Conservation (phyloP, 1,140 invertebrate species). For the Globodera rostochiensis region DNA sequence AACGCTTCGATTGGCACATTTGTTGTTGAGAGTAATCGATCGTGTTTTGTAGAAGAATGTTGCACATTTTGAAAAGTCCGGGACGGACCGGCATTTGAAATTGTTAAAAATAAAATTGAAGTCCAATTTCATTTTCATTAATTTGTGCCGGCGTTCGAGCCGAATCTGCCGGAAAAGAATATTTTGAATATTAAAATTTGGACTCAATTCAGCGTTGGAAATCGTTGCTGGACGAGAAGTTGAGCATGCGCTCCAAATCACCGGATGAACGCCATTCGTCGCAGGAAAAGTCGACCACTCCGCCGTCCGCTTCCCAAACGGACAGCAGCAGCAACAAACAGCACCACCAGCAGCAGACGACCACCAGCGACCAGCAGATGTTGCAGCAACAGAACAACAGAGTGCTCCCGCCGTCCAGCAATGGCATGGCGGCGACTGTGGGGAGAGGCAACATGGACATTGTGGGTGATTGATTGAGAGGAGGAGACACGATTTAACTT, state of each 20-base stretch:
- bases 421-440: not conserved
- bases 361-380: not conserved
- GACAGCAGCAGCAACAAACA: slow-evolving; percentile 9
- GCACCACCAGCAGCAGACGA: not conserved
- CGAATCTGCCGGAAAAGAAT: too few relatives aligned
- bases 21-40: too few relatives aligned
- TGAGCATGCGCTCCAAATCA: slow-evolving; percentile 24
- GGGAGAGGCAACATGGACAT: not conserved
- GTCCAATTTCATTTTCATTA: too few relatives aligned
- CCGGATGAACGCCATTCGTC: slow-evolving; percentile 66
- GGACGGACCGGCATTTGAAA: too few relatives aligned
- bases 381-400: not conserved
- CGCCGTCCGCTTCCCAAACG: not conserved
- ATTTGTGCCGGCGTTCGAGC: too few relatives aligned
- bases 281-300: slow-evolving; percentile 51
- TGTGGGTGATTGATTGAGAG: not conserved
- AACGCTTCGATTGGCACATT: too few relatives aligned
- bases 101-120: too few relatives aligned
- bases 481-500: too few relatives aligned
- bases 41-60: too few relatives aligned
- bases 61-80: too few relatives aligned
- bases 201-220: slow-evolving; percentile 67
- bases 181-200: slow-evolving; percentile 67
- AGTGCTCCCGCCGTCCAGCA: not conserved
- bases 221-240: slow-evolving; percentile 32